Evolutionary conservation across 2,888 invertebrate genomes (phyloP).

Genomic region (Synergus itoensis): DNA sequence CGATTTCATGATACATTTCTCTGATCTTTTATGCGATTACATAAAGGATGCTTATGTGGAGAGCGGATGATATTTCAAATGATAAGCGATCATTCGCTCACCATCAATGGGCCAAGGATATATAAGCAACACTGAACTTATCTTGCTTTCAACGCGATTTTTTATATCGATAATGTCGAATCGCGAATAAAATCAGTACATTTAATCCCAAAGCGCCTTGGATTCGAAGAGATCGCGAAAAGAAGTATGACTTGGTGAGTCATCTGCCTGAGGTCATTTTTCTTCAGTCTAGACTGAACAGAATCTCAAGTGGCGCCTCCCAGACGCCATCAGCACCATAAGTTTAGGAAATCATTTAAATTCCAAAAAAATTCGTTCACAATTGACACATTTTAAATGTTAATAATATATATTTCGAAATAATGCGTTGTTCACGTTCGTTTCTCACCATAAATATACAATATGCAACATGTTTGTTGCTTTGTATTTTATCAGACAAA

Average conservation of each 20-base stretch:
- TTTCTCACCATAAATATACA: neutral
- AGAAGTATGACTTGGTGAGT: slow-evolving; percentile 21
- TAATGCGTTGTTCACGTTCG: too few relatives aligned
- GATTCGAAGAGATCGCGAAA: slow-evolving; percentile 9
- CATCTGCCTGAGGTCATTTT: slow-evolving; percentile 35
- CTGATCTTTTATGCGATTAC: neutral
- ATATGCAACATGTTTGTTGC: neutral
- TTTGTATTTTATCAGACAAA: slow-evolving; percentile 2
- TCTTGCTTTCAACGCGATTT: slow-evolving; percentile 23
- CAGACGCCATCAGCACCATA: neutral
- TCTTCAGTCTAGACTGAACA: slow-evolving; percentile 31
- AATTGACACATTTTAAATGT: too few relatives aligned
- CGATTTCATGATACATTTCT: neutral
- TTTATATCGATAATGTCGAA: slow-evolving; percentile 12
- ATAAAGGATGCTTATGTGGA: neutral
- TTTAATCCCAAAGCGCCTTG: neutral
- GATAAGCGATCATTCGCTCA: neutral
- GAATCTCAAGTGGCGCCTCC: slow-evolving; percentile 20
- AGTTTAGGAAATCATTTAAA: neutral
- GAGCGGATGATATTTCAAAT: neutral
- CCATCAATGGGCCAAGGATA: slow-evolving; percentile 24
- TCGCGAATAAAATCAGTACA: slow-evolving; percentile 11
- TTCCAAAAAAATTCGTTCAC: neutral
- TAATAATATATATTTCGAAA: too few relatives aligned
- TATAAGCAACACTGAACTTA: slow-evolving; percentile 14